A percentile compares a stretch with the other conserved stretches of the same genome.
phyloP scores from a whole-genome alignment of 2,888 invertebrate species.

The Pheosia tremula region DNA sequence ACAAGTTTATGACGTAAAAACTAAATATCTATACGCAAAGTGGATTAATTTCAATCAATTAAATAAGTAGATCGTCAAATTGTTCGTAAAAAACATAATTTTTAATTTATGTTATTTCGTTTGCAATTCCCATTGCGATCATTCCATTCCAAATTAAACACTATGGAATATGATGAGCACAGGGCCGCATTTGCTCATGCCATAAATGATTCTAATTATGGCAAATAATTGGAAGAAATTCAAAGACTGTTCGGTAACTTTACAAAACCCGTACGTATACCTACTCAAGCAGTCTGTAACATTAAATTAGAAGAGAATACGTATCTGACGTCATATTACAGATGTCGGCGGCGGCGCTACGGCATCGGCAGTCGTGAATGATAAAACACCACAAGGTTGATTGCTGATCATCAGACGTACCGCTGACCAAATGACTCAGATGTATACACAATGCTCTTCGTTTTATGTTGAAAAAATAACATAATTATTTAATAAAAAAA shows the following conservation, averaged over 20 bases:
- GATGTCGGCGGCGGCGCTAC: background rate
- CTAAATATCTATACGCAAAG: too few relatives aligned
- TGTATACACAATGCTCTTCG: slow-evolving; percentile 5
- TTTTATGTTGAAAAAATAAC: background rate
- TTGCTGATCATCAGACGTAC: slow-evolving; percentile 9
- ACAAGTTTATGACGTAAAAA: too few relatives aligned
- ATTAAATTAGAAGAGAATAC: background rate
- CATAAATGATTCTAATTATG: too few relatives aligned
- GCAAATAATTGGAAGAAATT: too few relatives aligned
- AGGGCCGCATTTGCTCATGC: background rate
- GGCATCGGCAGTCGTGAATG: slow-evolving; percentile 20
- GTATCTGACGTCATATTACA: slow-evolving; percentile 20
- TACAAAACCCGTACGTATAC: too few relatives aligned
- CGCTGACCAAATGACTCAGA: slow-evolving; percentile 14
- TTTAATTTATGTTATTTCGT: background rate
- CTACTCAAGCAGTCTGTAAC: too few relatives aligned
- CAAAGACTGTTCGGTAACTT: too few relatives aligned
- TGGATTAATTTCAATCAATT: too few relatives aligned
- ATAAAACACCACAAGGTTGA: slow-evolving; percentile 40
- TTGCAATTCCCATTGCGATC: background rate
- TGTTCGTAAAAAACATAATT: background rate
- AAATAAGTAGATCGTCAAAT: too few relatives aligned
- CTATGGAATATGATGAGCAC: background rate
- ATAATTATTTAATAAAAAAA: too few relatives aligned
- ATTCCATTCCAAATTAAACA: background rate